These are phyloP conservation scores for Pseudonaja textilis DNA, from an alignment of 2,113 vertebrate genomes.

Conservation along the genomic window DNA sequence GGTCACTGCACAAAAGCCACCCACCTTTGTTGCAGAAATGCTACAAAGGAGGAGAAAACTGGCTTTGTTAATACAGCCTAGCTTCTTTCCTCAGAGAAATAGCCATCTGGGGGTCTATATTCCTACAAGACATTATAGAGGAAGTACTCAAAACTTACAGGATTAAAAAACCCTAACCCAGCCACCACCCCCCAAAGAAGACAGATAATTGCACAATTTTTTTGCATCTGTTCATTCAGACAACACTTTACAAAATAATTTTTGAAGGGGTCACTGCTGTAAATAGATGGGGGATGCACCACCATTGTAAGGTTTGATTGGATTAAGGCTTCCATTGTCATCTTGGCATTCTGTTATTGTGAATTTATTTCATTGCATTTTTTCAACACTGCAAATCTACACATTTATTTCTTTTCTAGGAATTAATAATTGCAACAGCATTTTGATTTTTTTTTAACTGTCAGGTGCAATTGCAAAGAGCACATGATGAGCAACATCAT, in stretches of 20 bases:
- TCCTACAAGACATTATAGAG: conserved; percentile 48
- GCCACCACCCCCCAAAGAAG: neutral
- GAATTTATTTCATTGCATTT: conserved; percentile 28
- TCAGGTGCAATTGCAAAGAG: conserved; percentile 55
- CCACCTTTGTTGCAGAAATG: conserved; percentile 50
- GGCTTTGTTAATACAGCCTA: conserved; percentile 45
- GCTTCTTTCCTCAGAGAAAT: conserved; percentile 50
- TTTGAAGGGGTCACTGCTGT: conserved; percentile 41
- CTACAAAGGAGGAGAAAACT: conserved; percentile 54
- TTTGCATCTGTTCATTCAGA: conserved; percentile 58
- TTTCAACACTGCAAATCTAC: conserved; percentile 32
- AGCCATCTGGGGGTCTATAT: conserved; percentile 29
- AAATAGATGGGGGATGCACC: conserved; percentile 43
- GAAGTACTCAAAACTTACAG: conserved; percentile 49
- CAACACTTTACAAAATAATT: conserved; percentile 53
- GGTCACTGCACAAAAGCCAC: conserved; percentile 57
- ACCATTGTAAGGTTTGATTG: conserved; percentile 59
- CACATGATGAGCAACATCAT: conserved; percentile 43
- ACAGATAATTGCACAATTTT: conserved; percentile 54
- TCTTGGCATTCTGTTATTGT: conserved; percentile 49
- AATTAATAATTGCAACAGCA: conserved; percentile 57
- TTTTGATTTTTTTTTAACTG: conserved; percentile 53
- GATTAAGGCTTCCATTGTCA: conserved; percentile 71
- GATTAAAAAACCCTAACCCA: conserved; percentile 41
- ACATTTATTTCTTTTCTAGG: conserved; percentile 37